These are phyloP conservation scores for Callosobruchus maculatus DNA, from an alignment of 2,888 invertebrate genomes.

Conservation along the genomic window DNA sequence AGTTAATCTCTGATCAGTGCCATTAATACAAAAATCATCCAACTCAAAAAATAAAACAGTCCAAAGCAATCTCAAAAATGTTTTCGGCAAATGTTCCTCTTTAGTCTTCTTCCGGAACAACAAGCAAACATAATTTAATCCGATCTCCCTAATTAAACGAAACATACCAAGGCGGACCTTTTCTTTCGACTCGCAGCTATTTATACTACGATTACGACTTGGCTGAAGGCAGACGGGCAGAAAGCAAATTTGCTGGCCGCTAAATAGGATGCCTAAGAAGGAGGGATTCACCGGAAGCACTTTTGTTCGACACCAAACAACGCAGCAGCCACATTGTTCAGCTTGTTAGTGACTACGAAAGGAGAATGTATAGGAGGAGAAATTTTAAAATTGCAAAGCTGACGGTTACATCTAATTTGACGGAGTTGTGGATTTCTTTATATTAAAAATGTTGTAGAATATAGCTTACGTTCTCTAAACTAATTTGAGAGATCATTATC, in stretches of 20 bases:
- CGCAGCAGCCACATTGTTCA: not conserved
- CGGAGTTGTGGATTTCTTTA: too few species aligned
- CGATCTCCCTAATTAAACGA: not conserved
- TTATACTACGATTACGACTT: not conserved
- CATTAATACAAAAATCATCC: too few species aligned
- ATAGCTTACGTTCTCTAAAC: too few species aligned
- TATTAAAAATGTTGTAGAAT: too few species aligned
- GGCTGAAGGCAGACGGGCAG: not conserved
- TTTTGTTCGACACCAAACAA: not conserved
- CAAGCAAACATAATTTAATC: not conserved
- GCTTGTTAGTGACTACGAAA: not conserved
- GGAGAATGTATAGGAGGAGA: too few species aligned
- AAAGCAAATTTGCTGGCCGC: not conserved
- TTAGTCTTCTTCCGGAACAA: not conserved
- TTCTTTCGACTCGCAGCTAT: not conserved
- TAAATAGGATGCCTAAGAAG: not conserved
- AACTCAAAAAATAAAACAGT: too few species aligned
- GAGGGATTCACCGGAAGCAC: not conserved
- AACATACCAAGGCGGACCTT: not conserved
- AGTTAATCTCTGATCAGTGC: too few species aligned
- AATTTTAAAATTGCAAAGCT: too few species aligned
- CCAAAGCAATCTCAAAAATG: too few species aligned
- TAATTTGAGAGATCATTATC: too few species aligned
- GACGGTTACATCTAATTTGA: too few species aligned
- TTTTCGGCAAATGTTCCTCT: too few species aligned